These are phyloP conservation scores for Meriones unguiculatus DNA, from an alignment of 2,113 vertebrate genomes.

Conservation along the genomic window DNA sequence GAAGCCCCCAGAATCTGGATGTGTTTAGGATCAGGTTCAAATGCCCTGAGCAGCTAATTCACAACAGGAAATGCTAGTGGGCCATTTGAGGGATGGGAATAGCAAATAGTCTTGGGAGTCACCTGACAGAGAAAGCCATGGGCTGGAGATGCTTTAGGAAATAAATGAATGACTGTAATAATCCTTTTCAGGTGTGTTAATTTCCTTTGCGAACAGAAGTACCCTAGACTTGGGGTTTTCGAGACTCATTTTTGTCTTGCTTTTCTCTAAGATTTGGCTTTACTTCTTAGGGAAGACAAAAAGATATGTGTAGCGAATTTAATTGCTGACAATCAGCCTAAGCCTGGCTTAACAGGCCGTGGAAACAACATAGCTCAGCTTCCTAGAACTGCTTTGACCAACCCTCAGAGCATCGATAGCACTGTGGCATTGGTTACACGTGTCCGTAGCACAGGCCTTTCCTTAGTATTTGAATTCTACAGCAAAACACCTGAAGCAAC, in stretches of 20 bases:
- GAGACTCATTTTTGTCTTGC: not conserved
- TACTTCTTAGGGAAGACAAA: conserved; percentile 33
- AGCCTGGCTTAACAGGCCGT: conserved; percentile 66
- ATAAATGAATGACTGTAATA: conserved; percentile 1
- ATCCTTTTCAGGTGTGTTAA: conserved; percentile 63
- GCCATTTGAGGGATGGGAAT: conserved; percentile 50
- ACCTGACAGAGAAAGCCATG: conserved; percentile 16
- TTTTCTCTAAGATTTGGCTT: conserved; percentile 49
- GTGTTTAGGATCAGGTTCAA: conserved; percentile 45
- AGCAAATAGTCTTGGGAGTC: conserved; percentile 35
- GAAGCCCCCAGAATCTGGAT: not conserved
- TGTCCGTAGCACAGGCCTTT: not conserved
- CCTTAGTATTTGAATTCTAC: not conserved
- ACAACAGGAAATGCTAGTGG: conserved; percentile 50
- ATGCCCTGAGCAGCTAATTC: conserved; percentile 34
- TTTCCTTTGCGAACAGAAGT: conserved; percentile 54
- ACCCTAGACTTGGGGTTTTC: not conserved
- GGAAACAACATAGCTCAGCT: conserved; percentile 71
- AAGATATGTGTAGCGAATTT: conserved; percentile 65
- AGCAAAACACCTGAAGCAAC: not conserved
- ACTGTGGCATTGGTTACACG: conserved; percentile 51
- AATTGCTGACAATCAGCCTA: conserved; percentile 65
- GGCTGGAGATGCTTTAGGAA: conserved; percentile 59
- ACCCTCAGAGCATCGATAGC: conserved; percentile 17
- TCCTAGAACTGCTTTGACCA: conserved; percentile 62